These are phyloP conservation scores for Ploceus nigricollis DNA, from an alignment of 2,113 vertebrate species.

Conservation along the genomic window DNA sequence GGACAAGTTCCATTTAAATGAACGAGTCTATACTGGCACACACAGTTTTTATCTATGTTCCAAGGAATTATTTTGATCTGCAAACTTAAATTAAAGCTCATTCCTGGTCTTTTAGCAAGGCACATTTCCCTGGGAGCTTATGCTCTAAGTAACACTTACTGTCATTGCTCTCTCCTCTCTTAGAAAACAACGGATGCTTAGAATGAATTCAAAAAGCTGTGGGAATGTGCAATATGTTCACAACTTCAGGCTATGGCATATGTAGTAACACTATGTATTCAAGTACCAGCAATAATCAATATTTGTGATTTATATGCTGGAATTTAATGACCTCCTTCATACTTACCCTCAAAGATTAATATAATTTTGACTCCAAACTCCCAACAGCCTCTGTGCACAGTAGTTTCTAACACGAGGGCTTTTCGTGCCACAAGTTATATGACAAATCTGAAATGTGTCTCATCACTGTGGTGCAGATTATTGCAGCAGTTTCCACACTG, in stretches of 20 bases:
- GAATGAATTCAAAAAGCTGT: neutral
- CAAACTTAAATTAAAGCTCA: conserved; percentile 26
- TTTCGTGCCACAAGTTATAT: neutral
- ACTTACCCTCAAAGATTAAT: neutral
- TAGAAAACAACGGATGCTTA: neutral
- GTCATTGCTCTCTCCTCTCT: neutral
- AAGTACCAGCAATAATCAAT: neutral
- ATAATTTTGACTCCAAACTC: neutral
- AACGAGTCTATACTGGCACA: neutral
- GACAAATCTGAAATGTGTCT: neutral
- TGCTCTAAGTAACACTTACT: neutral
- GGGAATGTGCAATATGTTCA: neutral
- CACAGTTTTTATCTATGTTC: neutral
- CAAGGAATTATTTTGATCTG: conserved; percentile 19
- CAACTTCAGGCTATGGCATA: neutral
- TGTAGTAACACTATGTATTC: neutral
- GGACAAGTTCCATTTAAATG: neutral
- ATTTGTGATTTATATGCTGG: neutral
- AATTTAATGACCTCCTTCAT: neutral
- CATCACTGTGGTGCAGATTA: neutral
- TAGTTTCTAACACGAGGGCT: neutral
- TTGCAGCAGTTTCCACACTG: neutral
- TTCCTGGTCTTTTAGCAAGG: neutral
- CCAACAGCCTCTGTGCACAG: neutral
- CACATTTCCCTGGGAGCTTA: neutral